Conservation (phyloP, 2,797 vertebrate species). For the Loris lydekkerianus region DNA sequence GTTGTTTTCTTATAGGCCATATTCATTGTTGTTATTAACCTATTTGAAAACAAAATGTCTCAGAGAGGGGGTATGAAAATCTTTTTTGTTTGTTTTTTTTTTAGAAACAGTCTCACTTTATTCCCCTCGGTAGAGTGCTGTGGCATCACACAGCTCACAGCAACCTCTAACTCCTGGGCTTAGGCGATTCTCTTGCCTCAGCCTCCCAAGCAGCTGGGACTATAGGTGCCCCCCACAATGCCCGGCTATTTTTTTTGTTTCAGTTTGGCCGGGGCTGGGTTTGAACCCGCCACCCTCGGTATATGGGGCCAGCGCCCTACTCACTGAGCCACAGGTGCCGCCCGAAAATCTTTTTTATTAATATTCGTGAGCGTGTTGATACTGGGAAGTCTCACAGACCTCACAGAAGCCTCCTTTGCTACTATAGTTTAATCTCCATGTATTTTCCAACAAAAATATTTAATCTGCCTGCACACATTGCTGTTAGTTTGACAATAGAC, state of each 20-base stretch:
- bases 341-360: background rate
- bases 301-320: too few relatives aligned
- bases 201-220: too few relatives aligned
- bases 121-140: too few relatives aligned
- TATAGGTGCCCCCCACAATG: too few relatives aligned
- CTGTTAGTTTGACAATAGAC: background rate
- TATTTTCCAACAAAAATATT: background rate
- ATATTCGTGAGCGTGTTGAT: background rate
- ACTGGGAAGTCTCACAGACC: background rate
- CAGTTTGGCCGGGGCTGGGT: too few relatives aligned
- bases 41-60: background rate
- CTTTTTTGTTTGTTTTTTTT: background rate
- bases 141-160: too few relatives aligned
- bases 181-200: too few relatives aligned
- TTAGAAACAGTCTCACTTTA: too few relatives aligned
- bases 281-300: too few relatives aligned
- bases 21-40: background rate
- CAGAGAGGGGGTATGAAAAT: background rate
- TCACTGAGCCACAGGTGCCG: too few relatives aligned
- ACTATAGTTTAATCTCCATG: background rate
- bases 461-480: background rate
- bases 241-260: too few relatives aligned
- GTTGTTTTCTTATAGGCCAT: background rate
- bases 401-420: background rate
- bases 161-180: too few relatives aligned